phyloP scores from a whole-genome alignment of 1,140 invertebrate genomes.

The Artemia franciscana region DNA sequence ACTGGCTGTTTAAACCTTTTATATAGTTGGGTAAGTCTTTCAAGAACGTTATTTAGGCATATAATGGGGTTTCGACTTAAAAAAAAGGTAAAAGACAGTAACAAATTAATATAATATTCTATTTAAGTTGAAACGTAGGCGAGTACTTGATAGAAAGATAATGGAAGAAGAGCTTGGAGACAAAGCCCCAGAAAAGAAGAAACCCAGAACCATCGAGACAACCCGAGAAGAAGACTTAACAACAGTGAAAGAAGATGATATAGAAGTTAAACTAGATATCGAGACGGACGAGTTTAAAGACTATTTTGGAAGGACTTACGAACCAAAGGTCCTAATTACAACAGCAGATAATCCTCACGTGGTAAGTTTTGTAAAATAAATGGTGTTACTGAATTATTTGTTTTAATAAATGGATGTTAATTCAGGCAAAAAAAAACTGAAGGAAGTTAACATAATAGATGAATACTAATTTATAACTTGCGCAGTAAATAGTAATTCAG shows the following conservation, averaged over 20 bases:
- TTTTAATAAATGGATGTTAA: no score
- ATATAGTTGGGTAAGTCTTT: no score
- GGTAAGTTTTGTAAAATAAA: slow-evolving; percentile 23
- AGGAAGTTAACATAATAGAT: no score
- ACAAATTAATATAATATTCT: no score
- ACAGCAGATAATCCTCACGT: slow-evolving; percentile 70
- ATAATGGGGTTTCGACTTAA: no score
- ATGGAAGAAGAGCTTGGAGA: slow-evolving; percentile 17
- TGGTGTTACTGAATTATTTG: no score
- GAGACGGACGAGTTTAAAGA: slow-evolving; percentile 63
- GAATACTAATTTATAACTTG: no score
- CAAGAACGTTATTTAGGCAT: no score
- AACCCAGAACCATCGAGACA: slow-evolving; percentile 78
- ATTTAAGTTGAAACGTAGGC: slow-evolving; percentile 5
- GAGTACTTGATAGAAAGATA: slow-evolving; percentile 2
- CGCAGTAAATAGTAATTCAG: no score
- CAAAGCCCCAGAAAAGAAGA: slow-evolving; percentile 33
- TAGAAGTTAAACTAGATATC: slow-evolving; percentile 38
- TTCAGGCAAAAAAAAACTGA: no score
- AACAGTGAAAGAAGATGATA: slow-evolving; percentile 46
- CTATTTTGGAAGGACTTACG: slow-evolving; percentile 62
- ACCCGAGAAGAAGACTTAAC: slow-evolving; percentile 79
- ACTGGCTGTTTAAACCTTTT: no score
- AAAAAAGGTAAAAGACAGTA: no score
- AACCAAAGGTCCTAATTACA: slow-evolving; percentile 85